Conservation (phyloP, 2,888 invertebrate genomes). For the Scaptomyza parva region DNA sequence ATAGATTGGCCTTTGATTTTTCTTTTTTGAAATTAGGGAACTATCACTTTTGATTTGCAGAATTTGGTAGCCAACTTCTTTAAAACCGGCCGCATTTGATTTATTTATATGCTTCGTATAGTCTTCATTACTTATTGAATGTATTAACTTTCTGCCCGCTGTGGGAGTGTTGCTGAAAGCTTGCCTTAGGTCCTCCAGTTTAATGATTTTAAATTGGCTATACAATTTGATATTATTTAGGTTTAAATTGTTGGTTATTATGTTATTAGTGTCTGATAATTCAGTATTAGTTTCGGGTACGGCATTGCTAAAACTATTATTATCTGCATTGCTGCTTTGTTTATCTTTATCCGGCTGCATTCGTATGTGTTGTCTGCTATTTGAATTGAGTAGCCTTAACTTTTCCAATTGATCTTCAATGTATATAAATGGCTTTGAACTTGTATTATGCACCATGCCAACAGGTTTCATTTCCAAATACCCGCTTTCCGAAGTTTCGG, state of each 20-base stretch:
- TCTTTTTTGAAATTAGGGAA: constrained; percentile 69
- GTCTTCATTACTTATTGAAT: constrained; percentile 61
- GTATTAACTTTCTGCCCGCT: constrained; percentile 56
- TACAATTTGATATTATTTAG: constrained; percentile 18
- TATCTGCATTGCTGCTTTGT: constrained; percentile 3
- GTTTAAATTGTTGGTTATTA: constrained; percentile 17
- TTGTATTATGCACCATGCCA: constrained; percentile 59
- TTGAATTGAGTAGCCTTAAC: constrained; percentile 33
- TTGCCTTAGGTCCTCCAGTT: constrained; percentile 36
- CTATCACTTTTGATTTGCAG: constrained; percentile 82
- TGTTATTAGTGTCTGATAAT: constrained; percentile 16
- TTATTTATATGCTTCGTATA: constrained; percentile 60
- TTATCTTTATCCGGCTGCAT: constrained; percentile 22
- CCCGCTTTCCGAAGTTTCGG: constrained; percentile 79
- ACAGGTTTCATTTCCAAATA: constrained; percentile 88
- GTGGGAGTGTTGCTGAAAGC: constrained; percentile 21
- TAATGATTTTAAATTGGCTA: constrained; percentile 30
- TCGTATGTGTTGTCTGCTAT: neutral
- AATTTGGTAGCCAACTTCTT: constrained; percentile 79
- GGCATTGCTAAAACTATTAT: constrained; percentile 16
- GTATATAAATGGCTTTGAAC: constrained; percentile 21
- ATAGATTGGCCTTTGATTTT: constrained; percentile 46
- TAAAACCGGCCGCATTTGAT: constrained; percentile 36
- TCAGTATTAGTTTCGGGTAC: constrained; percentile 24
- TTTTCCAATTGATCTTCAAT: constrained; percentile 53